These are phyloP conservation scores for Anoplopoma fimbria DNA, from an alignment of 2,113 vertebrate species.

Conservation along the genomic window DNA sequence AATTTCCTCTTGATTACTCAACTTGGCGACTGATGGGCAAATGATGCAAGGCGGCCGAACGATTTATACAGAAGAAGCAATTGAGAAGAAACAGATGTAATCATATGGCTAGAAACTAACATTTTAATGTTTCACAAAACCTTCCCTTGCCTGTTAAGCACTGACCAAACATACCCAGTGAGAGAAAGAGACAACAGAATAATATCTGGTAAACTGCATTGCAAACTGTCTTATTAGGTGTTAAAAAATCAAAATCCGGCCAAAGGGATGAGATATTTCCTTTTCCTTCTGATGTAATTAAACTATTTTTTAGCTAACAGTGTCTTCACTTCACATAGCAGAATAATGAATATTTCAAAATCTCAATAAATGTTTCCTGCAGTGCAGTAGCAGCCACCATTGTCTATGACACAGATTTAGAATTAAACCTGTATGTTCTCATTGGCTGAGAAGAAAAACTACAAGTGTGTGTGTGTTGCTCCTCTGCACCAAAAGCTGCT, in stretches of 20 bases:
- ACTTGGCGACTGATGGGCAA: conserved; percentile 23
- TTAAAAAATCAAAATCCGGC: neutral
- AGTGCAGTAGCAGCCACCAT: conserved; percentile 30
- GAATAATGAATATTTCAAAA: neutral
- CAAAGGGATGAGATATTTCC: neutral
- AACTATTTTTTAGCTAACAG: neutral
- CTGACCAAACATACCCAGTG: neutral
- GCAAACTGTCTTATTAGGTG: neutral
- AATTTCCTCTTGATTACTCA: conserved; percentile 69
- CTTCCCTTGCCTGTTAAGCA: neutral
- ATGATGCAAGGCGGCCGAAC: conserved; percentile 29
- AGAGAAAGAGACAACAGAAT: neutral
- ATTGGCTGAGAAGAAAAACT: conserved; percentile 33
- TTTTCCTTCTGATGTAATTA: neutral
- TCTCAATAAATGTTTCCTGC: conserved; percentile 23
- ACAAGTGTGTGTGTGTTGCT: conserved; percentile 27
- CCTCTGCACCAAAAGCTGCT: conserved; percentile 40
- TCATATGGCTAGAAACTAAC: neutral
- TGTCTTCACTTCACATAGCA: neutral
- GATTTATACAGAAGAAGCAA: conserved; percentile 1
- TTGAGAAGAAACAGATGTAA: conserved; percentile 15
- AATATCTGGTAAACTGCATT: neutral
- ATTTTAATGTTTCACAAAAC: conserved; percentile 1
- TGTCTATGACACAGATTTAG: conserved; percentile 46
- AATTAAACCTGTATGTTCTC: conserved; percentile 29